Base-by-base conservation (phyloP, 2,113 vertebrate species). In the Turdus rufiventris region DNA sequence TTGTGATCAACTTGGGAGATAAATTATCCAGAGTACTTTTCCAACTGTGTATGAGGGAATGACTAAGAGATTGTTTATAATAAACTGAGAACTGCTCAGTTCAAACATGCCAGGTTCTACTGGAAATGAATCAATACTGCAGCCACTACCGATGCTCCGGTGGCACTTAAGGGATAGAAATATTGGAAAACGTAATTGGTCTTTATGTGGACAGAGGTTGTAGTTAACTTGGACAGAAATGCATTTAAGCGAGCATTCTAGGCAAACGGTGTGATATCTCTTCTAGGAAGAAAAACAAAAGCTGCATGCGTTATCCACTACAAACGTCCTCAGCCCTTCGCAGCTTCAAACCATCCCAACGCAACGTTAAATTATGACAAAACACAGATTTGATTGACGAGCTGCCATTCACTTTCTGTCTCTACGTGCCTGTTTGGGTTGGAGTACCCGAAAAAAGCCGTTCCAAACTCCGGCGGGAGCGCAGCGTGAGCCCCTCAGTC, bases 241-340 rank as follows among this genome's bases (percentile, higher is more conserved):
- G 20, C 48, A 67, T 68, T 83, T 84, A 80, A 51, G n/a, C 2
- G 43, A 75, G 67, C 25, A 51, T 66, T 65, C 81, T 17, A 63
- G 61, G 80, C 40, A 83, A 76, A 76, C 0, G 5, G 12, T 9
- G 50, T 11, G 16, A 25, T 42, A 47, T 58, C 67, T 25, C 17
- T 83, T 84, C 58, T 34, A 63, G n/a, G 40, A 74, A 83, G 17
- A 15, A 53, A 65, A 61, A 9, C 48, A 17, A 56, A 50, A 61
- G 0, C 25, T 2, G 3, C 4, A 3, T 0, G 25, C 62, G 10
- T 29, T 83, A 43, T 1, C 28, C 67, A 9, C 40, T 12, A 11
- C 2, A 54, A 38, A 42, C 26, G 7, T 18, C 65, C 33, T 56
- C 34, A 38, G 12, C 10, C 20, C 42, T 38, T 36, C 16, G 9